Percentiles rank a stretch among this genome's conserved stretches.
Conservation (phyloP, 1,140 invertebrate species). For the Cyphomyrmex costatus region DNA sequence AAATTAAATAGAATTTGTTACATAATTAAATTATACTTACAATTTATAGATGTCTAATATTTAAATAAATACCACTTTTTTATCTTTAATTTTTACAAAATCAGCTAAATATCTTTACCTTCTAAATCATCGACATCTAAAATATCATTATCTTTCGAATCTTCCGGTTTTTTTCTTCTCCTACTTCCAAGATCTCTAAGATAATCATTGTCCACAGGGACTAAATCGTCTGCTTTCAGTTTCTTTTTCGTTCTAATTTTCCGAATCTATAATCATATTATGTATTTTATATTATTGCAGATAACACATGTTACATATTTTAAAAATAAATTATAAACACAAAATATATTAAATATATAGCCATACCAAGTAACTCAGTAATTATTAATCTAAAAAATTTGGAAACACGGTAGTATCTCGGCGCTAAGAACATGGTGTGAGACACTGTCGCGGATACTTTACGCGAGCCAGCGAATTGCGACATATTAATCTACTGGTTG, state of each 20-base stretch:
- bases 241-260: conserved; percentile 86
- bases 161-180: conserved; percentile 82
- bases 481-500: neutral
- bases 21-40: neutral
- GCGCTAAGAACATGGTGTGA: no score
- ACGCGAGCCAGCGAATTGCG: no score
- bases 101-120: conserved; percentile 77
- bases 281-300: conserved; percentile 2
- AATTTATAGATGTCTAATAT: conserved; percentile 17
- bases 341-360: conserved; percentile 49
- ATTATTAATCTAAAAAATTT: no score
- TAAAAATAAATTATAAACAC: conserved; percentile 57
- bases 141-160: conserved; percentile 81
- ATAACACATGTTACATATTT: neutral
- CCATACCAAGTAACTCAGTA: neutral
- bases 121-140: conserved; percentile 87
- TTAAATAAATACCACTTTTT: neutral
- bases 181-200: conserved; percentile 87
- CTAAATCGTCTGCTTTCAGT: conserved; percentile 89
- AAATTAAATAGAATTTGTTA: neutral
- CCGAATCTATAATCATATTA: conserved; percentile 75
- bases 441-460: no score
- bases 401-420: no score
- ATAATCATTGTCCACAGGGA: conserved; percentile 85
- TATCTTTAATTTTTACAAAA: conserved; percentile 1